Evolutionary conservation across 2,113 vertebrate species (phyloP).

Genomic region (Capreolus pygargus): DNA sequence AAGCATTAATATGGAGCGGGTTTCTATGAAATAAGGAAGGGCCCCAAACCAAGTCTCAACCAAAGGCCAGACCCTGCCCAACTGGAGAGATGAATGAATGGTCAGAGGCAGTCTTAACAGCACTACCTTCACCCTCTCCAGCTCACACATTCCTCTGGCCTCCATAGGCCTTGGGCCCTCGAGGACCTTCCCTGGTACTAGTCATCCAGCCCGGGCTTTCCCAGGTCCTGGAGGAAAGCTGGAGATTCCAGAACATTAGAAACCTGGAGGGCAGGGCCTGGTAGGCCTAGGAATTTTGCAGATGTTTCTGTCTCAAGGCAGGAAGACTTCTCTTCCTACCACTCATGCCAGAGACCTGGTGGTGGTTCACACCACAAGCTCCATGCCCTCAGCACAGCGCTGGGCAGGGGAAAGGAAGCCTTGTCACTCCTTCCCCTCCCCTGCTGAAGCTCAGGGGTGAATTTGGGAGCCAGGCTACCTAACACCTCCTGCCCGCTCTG

Average conservation of each 20-base stretch:
- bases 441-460: background rate
- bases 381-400: background rate
- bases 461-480: conserved; percentile 26
- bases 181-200: background rate
- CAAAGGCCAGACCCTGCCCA: background rate
- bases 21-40: background rate
- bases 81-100: background rate
- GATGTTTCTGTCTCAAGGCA: background rate
- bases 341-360: background rate
- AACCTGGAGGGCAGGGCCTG: background rate
- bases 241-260: background rate
- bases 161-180: background rate
- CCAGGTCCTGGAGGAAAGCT: background rate
- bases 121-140: background rate
- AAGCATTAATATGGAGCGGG: background rate
- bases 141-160: background rate
- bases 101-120: background rate
- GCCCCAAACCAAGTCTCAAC: background rate
- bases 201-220: background rate
- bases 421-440: background rate
- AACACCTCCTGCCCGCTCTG: conserved; percentile 38
- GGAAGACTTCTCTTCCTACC: background rate
- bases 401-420: background rate
- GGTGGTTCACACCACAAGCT: background rate
- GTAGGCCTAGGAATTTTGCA: background rate